Evolutionary conservation across 2,797 vertebrate species (phyloP), one percentile per base, ranked within the genome.

Genomic region (Salmo trutta): DNA sequence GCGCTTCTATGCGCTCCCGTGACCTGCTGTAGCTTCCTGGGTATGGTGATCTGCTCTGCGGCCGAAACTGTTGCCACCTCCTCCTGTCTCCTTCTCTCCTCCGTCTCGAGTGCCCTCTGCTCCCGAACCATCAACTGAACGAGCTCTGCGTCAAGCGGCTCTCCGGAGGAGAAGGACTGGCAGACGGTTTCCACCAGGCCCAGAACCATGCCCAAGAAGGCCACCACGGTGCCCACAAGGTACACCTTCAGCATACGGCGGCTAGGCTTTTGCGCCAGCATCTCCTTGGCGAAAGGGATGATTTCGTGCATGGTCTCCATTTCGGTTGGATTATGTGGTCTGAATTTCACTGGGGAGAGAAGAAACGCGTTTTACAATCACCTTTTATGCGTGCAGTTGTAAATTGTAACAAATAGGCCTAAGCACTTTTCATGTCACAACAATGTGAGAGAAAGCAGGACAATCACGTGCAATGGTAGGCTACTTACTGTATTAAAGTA

Each of bases 181-280:
- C 95, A 96, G 62, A 96, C 85, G 0, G 92, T 90, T 88, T 97
- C 95, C 54, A 96, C 86, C 84, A 97, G 87, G 1, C 95, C 92
- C 0, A 98, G 90, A 4, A 95, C 87, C 3, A 93, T 93, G 0
- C 96, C 94, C 0, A 97, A 83, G 27, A 97, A 88, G 0, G 96
- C 94, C 83, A 98, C 87, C 86, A 93, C 82, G 0, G 95, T 93
- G 80, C 97, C 96, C 86, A 97, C 80, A 91, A 97, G 52, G 79
- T 97, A 98, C 81, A 98, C 87, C 89, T 93, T 96, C 79, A 96
- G 86, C 91, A 96, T 85, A n/a, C 93, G 94, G 16, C 93, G 85
- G 72, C 73, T 92, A 73, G 94, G 92, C 83, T 89, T 96, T 91
- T 95, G 95, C 73, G 91, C 90, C 67, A 96, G 83, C 90, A 96